Evolutionary conservation across 2,797 vertebrate species (phyloP), one percentile per base, ranked within the genome.

Genomic region (Cossypha polioptera): DNA sequence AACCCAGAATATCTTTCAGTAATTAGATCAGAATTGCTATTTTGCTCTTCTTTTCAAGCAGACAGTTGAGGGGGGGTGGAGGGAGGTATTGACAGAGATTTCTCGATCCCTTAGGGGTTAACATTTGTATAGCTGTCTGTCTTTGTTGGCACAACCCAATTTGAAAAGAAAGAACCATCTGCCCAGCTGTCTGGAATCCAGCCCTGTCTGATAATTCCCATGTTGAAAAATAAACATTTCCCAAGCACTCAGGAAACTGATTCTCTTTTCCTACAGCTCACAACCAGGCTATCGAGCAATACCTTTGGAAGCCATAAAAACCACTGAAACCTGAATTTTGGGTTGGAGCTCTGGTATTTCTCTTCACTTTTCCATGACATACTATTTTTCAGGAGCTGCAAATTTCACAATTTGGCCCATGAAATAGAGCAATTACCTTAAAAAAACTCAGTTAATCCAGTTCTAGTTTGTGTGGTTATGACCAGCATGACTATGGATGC

Each of bases 91-190:
- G 89, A 88, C 58, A 75, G 91, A 66, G 50, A 80, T 31, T 72
- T 76, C 79, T 87, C 48, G 2, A 55, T 96, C 96, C 96, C 96
- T 94, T 51, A 63, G 83, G 92, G 92, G 92, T 92, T 97, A 96
- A 94, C 95, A 92, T 88, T 96, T 96, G 81, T 92, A 93, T 75
- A 87, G 90, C 87, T 96, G 92, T 95, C 95, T 97, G 88, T 91
- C 84, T 96, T 69, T 72, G 90, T 92, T 94, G 96, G 95, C 97
- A 96, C 84, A 66, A 92, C 78, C 95, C 84, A 91, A 61, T 86
- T 92, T 96, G 94, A 97, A 92, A 91, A 96, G 94, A 93, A 94
- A 83, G 84, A 94, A 96, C 95, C 97, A 97, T 97, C 97, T 97
- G 96, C 95, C 97, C 95, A 88, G 80, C 91, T 96, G 91, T 95